Percentiles rank a stretch among this genome's conserved stretches.
Conservation (phyloP, 2,888 invertebrate species). For the Eulithis testata region DNA sequence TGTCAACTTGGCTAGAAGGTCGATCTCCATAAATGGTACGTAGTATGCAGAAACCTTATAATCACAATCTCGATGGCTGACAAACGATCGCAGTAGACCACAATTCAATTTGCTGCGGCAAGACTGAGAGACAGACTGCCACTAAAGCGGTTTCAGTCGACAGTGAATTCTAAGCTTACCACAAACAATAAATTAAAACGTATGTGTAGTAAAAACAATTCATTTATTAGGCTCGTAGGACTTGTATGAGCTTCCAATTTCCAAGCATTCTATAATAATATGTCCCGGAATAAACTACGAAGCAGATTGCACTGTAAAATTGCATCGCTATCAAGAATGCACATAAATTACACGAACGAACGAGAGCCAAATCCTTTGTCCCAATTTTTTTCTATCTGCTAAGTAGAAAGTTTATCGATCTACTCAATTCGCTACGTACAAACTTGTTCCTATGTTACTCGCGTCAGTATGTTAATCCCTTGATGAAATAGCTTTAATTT, state of each 20-base stretch:
- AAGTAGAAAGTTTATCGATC: constrained; percentile 14
- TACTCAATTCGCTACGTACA: background rate
- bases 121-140: constrained; percentile 11
- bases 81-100: constrained; percentile 11
- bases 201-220: too few species aligned
- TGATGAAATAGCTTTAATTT: background rate
- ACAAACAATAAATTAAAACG: background rate
- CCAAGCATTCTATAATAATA: background rate
- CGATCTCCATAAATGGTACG: too few species aligned
- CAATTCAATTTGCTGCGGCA: constrained; percentile 27
- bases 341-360: constrained; percentile 14
- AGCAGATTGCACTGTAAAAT: background rate
- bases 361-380: constrained; percentile 10
- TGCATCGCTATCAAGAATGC: constrained; percentile 6
- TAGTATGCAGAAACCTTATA: background rate
- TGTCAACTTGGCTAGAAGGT: too few species aligned
- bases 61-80: constrained; percentile 2
- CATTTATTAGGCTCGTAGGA: too few species aligned
- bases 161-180: background rate
- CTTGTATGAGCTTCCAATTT: too few species aligned
- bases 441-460: background rate
- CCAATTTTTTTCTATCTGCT: background rate
- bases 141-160: constrained; percentile 5
- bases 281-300: background rate
- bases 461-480: background rate